phyloP scores from a whole-genome alignment of 2,113 vertebrate species.

The Mixornis gularis region DNA sequence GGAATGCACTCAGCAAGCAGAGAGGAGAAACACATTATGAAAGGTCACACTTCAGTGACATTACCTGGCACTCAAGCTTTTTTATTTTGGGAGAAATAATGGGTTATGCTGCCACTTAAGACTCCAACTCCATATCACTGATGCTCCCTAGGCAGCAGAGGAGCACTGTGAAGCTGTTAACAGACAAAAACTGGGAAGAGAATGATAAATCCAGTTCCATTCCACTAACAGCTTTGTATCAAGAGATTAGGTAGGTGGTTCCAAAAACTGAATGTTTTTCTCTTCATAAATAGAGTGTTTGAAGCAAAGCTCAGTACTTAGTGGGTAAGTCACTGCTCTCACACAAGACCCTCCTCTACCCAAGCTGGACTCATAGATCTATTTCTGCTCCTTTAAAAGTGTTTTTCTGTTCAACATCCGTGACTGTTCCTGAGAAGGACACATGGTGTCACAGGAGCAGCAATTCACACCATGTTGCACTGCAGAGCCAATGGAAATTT shows the following conservation, averaged over 20 bases:
- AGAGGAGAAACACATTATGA: not conserved
- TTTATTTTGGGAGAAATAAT: not conserved
- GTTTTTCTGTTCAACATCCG: not conserved
- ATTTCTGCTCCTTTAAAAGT: not conserved
- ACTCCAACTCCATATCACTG: not conserved
- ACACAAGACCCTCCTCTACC: not conserved
- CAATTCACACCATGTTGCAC: not conserved
- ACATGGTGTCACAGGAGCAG: not conserved
- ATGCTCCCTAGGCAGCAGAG: not conserved
- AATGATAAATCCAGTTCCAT: not conserved
- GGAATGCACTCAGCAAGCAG: not conserved
- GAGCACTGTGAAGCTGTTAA: not conserved
- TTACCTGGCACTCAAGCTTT: not conserved
- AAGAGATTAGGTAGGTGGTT: not conserved
- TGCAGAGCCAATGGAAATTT: not conserved
- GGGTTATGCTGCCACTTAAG: not conserved
- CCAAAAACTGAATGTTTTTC: not conserved
- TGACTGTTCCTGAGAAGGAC: not conserved
- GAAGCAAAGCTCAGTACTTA: not conserved
- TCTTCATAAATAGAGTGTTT: not conserved
- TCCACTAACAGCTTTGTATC: not conserved
- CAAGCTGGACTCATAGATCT: not conserved
- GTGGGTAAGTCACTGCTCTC: not conserved
- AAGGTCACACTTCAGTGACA: not conserved
- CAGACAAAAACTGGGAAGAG: not conserved